A percentile compares a stretch with the other conserved stretches of the same genome.
phyloP scores from a whole-genome alignment of 2,888 invertebrate genomes.

The Hirtodrosophila confusa region DNA sequence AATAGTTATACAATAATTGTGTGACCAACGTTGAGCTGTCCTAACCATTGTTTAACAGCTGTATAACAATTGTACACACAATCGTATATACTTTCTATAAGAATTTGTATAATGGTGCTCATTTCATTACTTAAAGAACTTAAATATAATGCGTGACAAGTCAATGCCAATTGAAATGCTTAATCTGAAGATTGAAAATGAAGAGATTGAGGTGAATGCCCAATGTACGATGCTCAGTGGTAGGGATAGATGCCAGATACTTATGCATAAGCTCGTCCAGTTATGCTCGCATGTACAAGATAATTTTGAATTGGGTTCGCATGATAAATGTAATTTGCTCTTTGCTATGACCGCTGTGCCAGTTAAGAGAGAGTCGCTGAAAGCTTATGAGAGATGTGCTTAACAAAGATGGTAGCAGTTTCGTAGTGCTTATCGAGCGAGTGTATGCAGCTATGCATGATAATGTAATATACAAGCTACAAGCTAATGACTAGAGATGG shows the following conservation, averaged over 20 bases:
- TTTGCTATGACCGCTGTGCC: slow-evolving; percentile 18
- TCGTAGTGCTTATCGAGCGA: not conserved
- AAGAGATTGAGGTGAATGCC: slow-evolving; percentile 23
- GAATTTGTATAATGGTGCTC: slow-evolving; percentile 1
- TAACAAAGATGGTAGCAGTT: too few relatives aligned
- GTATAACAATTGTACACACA: slow-evolving; percentile 1
- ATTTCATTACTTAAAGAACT: not conserved
- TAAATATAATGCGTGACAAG: too few relatives aligned
- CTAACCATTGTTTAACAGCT: slow-evolving; percentile 17
- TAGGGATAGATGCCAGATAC: too few relatives aligned
- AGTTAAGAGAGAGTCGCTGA: slow-evolving; percentile 9
- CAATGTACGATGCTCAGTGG: slow-evolving; percentile 16
- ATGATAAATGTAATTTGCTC: slow-evolving; percentile 31
- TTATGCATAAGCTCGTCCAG: too few relatives aligned
- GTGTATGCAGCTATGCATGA: slow-evolving; percentile 2
- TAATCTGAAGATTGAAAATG: slow-evolving; percentile 14
- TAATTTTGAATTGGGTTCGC: slow-evolving; percentile 4
- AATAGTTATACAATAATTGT: not conserved
- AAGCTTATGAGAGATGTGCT: not conserved
- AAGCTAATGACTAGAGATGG: slow-evolving; percentile 5
- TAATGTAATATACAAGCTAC: not conserved
- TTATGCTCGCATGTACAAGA: slow-evolving; percentile 1
- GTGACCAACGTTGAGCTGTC: not conserved
- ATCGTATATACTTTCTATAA: too few relatives aligned
- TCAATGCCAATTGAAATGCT: not conserved